Evolutionary conservation across 2,797 vertebrate genomes (phyloP), one percentile per base, ranked within the genome.

Genomic region (Lepidocolaptes lacrymiger): DNA sequence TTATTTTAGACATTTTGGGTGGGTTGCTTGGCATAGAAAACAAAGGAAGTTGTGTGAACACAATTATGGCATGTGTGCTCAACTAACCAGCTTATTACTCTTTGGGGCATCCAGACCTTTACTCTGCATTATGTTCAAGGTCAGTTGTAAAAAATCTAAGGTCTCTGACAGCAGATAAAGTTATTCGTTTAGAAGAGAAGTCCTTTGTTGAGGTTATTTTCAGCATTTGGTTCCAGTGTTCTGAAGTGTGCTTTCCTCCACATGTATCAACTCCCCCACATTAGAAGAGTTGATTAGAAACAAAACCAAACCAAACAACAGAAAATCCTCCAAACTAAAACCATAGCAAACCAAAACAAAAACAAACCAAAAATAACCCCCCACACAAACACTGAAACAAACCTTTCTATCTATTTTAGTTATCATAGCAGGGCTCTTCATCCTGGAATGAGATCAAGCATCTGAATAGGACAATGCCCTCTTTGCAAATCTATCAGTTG

Each of bases 41-140:
- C 9, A 88, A 61, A 49, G 10, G 36, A 44, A 64, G 7, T 39
- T 46, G 1, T 22, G 5, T 18, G 19, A 82, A 28, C 9, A 69
- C 1, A 58, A 12, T 36, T 48, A 34, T 22, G 4, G 3, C 6
- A 41, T 11, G 7, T 23, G 10, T 28, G 2, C 7, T 21, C 9
- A 36, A 39, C 12, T 10, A 66, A 64, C 2, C 2, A 58, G 11
- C 3, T 67, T 73, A 52, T n/a, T 51, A n/a, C 0, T 46, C 56
- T 79, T 46, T 32, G 20, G 2, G 10, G 66, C 12, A 9, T 37
- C 22, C 39, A 62, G 14, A n/a, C 3, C 14, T 48, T 48, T 83
- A 46, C 39, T 61, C 13, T 83, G 10, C 5, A 18, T 68, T 72
- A 34, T 28, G 6, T 64, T 36, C 27, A n/a, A 6, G 67, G 4